Base-by-base conservation (phyloP, 2,113 vertebrate species). In the Glaucidium brasilianum region DNA sequence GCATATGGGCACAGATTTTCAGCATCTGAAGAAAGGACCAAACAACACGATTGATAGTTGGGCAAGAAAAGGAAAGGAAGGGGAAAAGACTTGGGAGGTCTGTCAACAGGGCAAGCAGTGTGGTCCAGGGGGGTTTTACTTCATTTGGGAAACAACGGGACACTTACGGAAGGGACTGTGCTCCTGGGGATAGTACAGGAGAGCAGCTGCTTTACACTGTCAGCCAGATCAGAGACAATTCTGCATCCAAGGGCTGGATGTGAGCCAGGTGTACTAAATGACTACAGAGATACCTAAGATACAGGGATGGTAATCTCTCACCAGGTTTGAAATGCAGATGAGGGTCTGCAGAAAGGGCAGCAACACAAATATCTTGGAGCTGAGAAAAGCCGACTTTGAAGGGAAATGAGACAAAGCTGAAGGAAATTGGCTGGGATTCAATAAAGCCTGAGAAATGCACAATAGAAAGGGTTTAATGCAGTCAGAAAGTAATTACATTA, bases 281-380 rank as follows among this genome's bases (percentile, higher is more conserved):
- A 93, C 94, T 91, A 76, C 82, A 81, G 94, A 95, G 77, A 93
- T 83, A 96, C 94, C 91, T 95, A 85, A 68, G 62, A 78, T 69
- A 81, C 43, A 34, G 86, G 77, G 93, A 94, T 58, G 77, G 74
- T 41, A 87, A 94, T 95, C 93, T 73, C 92, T 91, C 74, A 10
- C 77, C 92, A 95, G 96, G 91, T 94, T 92, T 95, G 94, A 95
- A 96, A 95, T 95, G 92, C 94, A 96, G 97, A 96, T 96, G 55
- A 94, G 78, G 93, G 93, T 91, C 94, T 97, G 87, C 81, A 93
- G 89, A 95, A 94, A 95, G 94, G 95, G 93, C 94, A 96, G 63
- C 77, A 87, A 92, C 89, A 94, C 91, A 85, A 97, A 85, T 90
- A 96, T 95, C 87, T 85, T 25, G 50, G 89, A 94, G 94, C 67